Evolutionary conservation across 1,140 invertebrate species (phyloP).

Genomic region (Apis florea): DNA sequence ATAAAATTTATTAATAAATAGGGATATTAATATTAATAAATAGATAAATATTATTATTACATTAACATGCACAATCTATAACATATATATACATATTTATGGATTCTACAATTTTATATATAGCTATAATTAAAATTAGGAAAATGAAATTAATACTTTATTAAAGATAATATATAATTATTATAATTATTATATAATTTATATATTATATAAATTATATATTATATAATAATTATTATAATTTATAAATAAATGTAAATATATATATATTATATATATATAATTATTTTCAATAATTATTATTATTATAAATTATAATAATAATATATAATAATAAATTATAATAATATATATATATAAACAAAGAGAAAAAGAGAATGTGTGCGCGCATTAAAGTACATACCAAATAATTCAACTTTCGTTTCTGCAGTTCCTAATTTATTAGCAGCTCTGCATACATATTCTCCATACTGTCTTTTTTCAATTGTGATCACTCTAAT

Average conservation of each 20-base stretch:
- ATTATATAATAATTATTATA: too few species aligned
- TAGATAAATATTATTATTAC: not conserved
- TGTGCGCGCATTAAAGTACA: constrained; percentile 66
- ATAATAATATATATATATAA: too few species aligned
- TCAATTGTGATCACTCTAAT: constrained; percentile 94
- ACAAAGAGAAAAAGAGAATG: too few species aligned
- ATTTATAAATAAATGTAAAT: too few species aligned
- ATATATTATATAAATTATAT: too few species aligned
- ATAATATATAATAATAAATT: too few species aligned
- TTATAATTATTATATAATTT: not conserved
- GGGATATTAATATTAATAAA: not conserved
- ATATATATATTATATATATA: too few species aligned
- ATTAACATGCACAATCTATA: constrained; percentile 35
- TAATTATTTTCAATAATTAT: too few species aligned
- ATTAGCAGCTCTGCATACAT: constrained; percentile 92
- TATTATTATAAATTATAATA: too few species aligned
- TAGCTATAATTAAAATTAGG: not conserved
- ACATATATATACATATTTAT: constrained; percentile 13
- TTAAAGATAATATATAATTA: not conserved
- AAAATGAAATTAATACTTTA: not conserved
- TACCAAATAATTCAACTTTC: constrained; percentile 91
- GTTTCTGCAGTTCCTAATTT: constrained; percentile 91
- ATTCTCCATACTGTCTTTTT: constrained; percentile 93
- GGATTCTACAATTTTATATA: not conserved
- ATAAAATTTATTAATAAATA: not conserved